Percentiles rank a stretch among this genome's conserved stretches.
Evolutionary conservation across 2,797 vertebrate species (phyloP).

Genomic region (Delichon dasypus): DNA sequence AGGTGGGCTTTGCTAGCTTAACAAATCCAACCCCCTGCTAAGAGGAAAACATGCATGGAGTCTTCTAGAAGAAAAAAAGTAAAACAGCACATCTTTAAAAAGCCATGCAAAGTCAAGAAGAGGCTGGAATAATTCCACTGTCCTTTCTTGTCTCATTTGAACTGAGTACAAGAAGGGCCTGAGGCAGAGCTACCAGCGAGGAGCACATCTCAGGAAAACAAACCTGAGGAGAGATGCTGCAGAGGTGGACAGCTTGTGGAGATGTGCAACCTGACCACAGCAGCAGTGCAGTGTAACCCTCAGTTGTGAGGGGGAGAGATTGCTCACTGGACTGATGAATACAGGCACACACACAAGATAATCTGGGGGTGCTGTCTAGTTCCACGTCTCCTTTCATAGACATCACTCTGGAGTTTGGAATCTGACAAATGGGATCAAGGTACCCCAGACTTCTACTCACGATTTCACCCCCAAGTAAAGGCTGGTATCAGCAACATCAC

Average conservation of each 20-base stretch:
- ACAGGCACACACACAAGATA: neutral
- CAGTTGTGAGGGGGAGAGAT: neutral
- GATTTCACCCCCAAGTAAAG: neutral
- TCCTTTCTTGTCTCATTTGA: neutral
- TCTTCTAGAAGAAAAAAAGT: neutral
- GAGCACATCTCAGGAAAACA: neutral
- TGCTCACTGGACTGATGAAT: neutral
- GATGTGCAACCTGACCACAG: neutral
- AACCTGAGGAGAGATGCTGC: neutral
- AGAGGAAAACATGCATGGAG: neutral
- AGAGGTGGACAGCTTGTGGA: neutral
- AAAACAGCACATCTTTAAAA: neutral
- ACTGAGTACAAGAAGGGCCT: neutral
- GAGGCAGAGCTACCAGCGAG: conserved; percentile 24
- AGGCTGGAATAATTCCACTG: neutral
- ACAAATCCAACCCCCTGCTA: neutral
- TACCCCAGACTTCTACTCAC: neutral
- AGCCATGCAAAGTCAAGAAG: neutral
- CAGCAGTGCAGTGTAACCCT: neutral
- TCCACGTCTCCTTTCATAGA: neutral
- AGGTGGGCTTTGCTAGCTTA: neutral
- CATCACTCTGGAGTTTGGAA: neutral
- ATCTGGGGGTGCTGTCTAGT: neutral
- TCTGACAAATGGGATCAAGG: neutral
- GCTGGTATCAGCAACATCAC: neutral